Conservation (phyloP, 2,113 vertebrate genomes). For the Bubalus kerabau region DNA sequence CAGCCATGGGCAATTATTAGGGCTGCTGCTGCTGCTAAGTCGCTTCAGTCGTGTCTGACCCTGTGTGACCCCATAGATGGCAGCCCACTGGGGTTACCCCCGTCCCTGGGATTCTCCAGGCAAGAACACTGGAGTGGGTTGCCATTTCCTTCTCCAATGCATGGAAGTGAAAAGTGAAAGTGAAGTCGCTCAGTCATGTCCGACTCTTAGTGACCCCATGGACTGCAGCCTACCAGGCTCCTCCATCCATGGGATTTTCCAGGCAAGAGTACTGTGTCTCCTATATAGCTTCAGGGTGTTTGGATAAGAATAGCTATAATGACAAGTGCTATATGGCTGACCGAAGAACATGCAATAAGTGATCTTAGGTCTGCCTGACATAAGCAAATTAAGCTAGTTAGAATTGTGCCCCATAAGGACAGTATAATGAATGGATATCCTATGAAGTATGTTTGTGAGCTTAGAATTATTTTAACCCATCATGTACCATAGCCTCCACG, state of each 20-base stretch:
- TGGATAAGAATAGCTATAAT: background rate
- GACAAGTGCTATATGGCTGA: background rate
- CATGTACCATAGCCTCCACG: background rate
- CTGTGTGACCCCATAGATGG: no score
- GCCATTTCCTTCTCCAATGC: no score
- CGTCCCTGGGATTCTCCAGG: no score
- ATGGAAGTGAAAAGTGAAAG: no score
- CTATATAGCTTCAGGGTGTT: background rate
- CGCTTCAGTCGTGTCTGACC: no score
- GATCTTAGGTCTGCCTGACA: background rate
- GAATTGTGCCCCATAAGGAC: background rate
- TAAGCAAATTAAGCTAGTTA: background rate
- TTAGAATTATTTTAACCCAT: background rate
- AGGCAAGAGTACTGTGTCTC: background rate
- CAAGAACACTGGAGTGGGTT: no score
- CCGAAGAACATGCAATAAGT: background rate
- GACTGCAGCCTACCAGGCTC: no score
- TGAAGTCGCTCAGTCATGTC: no score
- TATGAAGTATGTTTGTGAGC: background rate
- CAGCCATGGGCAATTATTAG: background rate
- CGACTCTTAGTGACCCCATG: no score
- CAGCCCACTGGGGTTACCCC: no score
- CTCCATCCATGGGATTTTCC: no score
- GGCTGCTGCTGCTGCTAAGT: background rate
- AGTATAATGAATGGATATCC: background rate